Evolutionary conservation across 1,140 invertebrate species (phyloP).

Genomic region (Palaemon carinicauda): DNA sequence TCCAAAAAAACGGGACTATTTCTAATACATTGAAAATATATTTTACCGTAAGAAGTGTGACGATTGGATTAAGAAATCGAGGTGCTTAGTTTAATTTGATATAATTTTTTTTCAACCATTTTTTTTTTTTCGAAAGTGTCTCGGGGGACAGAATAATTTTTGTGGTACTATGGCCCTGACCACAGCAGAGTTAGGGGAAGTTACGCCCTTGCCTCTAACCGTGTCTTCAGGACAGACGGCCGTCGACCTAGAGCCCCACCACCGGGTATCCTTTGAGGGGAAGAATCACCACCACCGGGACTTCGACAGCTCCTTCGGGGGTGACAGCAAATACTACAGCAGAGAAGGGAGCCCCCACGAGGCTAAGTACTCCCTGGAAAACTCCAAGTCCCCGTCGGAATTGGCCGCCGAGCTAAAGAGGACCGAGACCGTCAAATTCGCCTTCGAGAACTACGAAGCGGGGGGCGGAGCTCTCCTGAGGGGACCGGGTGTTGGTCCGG

Average conservation of each 20-base stretch:
- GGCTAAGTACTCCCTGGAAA: constrained; percentile 35
- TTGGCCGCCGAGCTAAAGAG: constrained; percentile 33
- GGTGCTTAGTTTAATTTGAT: too few relatives aligned
- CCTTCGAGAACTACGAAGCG: constrained; percentile 45
- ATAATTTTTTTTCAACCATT: background rate
- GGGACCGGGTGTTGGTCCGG: background rate
- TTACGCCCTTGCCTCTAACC: constrained; percentile 13
- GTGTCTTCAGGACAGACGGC: background rate
- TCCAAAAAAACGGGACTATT: too few relatives aligned
- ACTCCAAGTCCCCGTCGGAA: constrained; percentile 8
- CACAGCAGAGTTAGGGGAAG: constrained; percentile 31
- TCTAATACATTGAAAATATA: too few relatives aligned
- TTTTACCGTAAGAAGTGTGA: too few relatives aligned
- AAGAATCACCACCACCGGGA: constrained; percentile 28
- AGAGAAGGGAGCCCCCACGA: constrained; percentile 14
- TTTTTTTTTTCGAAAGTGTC: background rate
- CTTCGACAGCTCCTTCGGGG: constrained; percentile 30
- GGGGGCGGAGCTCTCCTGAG: background rate
- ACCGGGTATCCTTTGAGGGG: constrained; percentile 7
- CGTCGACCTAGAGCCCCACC: constrained; percentile 28
- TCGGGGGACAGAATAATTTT: background rate
- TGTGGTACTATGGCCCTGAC: constrained; percentile 38
- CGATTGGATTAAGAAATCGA: too few relatives aligned
- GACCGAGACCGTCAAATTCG: constrained; percentile 48
- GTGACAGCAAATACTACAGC: constrained; percentile 25